Base-by-base conservation (phyloP, 2,888 invertebrate genomes). In the Hydropsyche betteni region DNA sequence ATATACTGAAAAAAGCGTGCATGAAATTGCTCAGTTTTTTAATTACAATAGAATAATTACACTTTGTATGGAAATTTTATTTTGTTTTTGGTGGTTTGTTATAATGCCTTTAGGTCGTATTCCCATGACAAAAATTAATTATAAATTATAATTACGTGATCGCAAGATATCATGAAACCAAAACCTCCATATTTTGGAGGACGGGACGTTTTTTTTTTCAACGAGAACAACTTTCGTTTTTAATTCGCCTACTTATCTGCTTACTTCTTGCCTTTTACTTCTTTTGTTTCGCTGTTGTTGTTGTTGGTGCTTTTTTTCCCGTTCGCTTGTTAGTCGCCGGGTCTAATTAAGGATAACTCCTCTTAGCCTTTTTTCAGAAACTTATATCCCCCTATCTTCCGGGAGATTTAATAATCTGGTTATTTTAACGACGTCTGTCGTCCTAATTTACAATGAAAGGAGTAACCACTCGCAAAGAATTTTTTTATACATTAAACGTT, bases 311-410 rank as follows among this genome's bases (percentile, higher is more conserved):
- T 64, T 64, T 64, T 64, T 34, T 36, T 61, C 61, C 58, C 58
- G 16, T 16, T 58, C 64, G 64, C 64, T 64, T 64, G 64, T 64
- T 64, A 64, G 64, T 64, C 64, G 64, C 34, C 34, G 36, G 34
- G 34, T 64, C 64, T 64, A 64, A 64, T 64, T 64, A 64, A 64
- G 64, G 64, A 64, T 64, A 64, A 64, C 64, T 64, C 36, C 34
- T 64, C n/a, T 64, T 24, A 12, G 24, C 34, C 34, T 64, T 64
- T 34, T 36, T 36, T 10, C 6, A n/a, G 36, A 64, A 36, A 36
- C 34, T 64, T 64, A 64, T 64, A 64, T 64, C 64, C 64, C n/a
- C 36, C 64, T 64, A 64, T 64, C 64, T 64, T 64, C 64, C 36
- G 64, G 64, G 36, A 64, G 64, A 64, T 64, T 64, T 64, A 64